phyloP scores from a whole-genome alignment of 1,140 invertebrate genomes.

The Temnothorax longispinosus region DNA sequence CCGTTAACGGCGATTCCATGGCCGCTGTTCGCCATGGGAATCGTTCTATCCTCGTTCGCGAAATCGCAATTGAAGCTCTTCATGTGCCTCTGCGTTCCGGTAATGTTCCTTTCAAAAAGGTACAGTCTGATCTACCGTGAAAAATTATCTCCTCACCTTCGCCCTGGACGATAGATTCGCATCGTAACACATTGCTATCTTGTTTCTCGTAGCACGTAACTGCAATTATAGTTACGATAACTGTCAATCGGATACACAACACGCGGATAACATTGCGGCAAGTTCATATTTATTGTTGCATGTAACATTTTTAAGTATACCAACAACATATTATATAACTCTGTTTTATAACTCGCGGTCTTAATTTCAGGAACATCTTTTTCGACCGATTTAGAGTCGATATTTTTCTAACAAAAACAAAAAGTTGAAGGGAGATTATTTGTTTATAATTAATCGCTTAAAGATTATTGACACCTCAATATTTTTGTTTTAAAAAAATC shows the following conservation, averaged over 20 bases:
- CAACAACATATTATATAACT: background rate
- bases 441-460: background rate
- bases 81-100: constrained; percentile 29
- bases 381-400: too few relatives aligned
- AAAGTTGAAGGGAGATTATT: background rate
- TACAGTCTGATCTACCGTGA: background rate
- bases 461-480: background rate
- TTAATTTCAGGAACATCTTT: too few relatives aligned
- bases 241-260: background rate
- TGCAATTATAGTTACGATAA: constrained; percentile 44
- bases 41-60: constrained; percentile 69
- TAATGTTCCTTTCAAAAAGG: background rate
- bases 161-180: background rate
- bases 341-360: too few relatives aligned
- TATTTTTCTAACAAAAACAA: too few relatives aligned
- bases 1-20: constrained; percentile 73
- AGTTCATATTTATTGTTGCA: background rate
- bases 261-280: background rate
- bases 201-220: background rate
- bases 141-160: constrained; percentile 13
- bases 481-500: background rate
- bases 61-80: constrained; percentile 58
- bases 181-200: background rate
- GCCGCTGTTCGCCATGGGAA: constrained; percentile 75
- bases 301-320: background rate